Percentiles rank a stretch among this genome's conserved stretches.
phyloP scores from a whole-genome alignment of 2,113 vertebrate genomes.

The Phyllostomus discolor region DNA sequence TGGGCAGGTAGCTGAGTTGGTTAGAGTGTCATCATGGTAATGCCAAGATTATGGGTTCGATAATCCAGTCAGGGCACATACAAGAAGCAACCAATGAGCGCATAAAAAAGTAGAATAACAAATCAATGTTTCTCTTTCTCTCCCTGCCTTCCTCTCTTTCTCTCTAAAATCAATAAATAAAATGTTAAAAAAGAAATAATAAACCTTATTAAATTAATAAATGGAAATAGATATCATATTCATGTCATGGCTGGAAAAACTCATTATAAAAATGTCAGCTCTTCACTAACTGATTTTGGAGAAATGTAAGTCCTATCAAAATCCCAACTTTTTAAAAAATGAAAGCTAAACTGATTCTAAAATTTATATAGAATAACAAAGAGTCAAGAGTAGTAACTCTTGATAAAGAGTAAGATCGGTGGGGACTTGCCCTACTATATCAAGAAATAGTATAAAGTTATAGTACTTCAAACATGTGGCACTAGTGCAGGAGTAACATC shows the following conservation, averaged over 20 bases:
- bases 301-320: slow-evolving; percentile 15
- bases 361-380: background rate
- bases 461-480: background rate
- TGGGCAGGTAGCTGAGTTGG: no score
- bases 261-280: background rate
- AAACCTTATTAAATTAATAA: background rate
- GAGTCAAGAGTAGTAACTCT: background rate
- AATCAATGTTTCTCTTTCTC: no score
- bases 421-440: background rate
- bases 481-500: background rate
- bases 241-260: background rate
- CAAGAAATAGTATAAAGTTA: background rate
- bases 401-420: background rate
- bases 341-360: background rate
- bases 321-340: background rate
- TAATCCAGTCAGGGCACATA: no score
- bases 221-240: background rate
- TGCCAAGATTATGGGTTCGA: no score
- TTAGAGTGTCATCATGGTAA: no score
- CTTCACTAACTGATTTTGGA: background rate
- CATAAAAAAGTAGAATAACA: no score
- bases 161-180: no score
- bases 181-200: no score
- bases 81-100: no score
- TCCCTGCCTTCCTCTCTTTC: no score